Evolutionary conservation across 2,888 invertebrate species (phyloP), one percentile per base, ranked within the genome.

Genomic region (Rugalucina vietnamica): DNA sequence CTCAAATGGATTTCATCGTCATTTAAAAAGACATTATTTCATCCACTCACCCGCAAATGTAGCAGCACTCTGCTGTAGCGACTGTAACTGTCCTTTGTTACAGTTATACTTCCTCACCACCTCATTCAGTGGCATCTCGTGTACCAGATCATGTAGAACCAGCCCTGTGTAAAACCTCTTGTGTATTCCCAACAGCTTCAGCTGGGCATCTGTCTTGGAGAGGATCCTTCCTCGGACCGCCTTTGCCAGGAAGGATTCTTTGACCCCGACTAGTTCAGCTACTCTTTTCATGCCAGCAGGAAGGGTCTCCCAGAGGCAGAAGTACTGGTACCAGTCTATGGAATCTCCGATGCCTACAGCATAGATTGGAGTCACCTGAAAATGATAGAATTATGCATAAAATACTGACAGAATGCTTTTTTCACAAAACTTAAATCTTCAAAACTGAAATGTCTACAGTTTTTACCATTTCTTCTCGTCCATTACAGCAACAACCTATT

Each of bases 41-140:
- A n/a, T 12, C 18, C 36, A 70, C 89, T 50, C 84, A 97, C 97
- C 98, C 79, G 99, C 98, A 96, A 99, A 99, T 49, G 98, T 98
- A 49, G 99, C 97, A 0, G 99, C 97, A 80, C 97, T 97, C 95
- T 99, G 98, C 95, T 99, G 99, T 37, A 99, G 96, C 81, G 97
- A 97, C 95, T 99, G 99, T 32, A 99, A 95, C 95, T 98, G 96
- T 21, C 99, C 99, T 77, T 98, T 97, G 79, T 97, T 97, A 92
- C 98, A 98, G 90, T 96, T 97, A 94, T 97, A 99, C 94, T 98
- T 98, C 14, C 94, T 93, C n/a, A 98, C 97, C 0, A 98, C 98
- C 77, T 96, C 96, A 79, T 96, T 96, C 74, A 99, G 95, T 8
- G 93, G 91, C 39, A 97, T 96, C 96, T 99, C 99, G 93, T 98